Base-by-base conservation (phyloP, 1,140 invertebrate species). In the Drosophila truncata region DNA sequence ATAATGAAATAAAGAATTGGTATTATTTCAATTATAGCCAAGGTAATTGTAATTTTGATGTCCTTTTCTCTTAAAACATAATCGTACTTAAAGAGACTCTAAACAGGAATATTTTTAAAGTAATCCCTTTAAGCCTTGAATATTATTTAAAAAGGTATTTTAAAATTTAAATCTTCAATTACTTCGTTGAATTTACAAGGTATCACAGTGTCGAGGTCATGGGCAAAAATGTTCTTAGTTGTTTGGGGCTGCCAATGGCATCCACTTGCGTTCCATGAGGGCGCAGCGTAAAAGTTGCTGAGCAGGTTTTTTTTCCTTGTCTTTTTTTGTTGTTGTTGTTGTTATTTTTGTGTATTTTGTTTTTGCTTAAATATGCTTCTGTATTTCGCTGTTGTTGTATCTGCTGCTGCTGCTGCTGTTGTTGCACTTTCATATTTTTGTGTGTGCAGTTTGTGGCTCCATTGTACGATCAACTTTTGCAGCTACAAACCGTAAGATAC, bases 361-460 rank as follows among this genome's bases (percentile, higher is more conserved):
- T 55, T 55, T 55, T 55, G 52, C 52, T 55, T 37, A 55, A 55
- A 55, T 59, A 44, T 69, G 55, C 70, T 74, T 61, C 66, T 74
- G 47, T 50, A 55, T 61, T 62, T 41, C 41, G 35, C 29, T 23
- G 11, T 39, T 58, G 57, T 46, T 49, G 50, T 41, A 39, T 31
- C 13, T 73, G 42, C 14, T 63, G 78, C 29, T 59, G 64, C 70
- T 59, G 57, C 10, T 76, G 64, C 70, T 59, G 57, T 41, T 77
- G 74, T 62, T 87, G 84, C 84, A 87, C 84, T 87, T 87, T 87
- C 84, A 87, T 84, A 83, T 84, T 84, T 83, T 72, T 61, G 60
- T 59, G 31, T 83, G 31, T 83, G 80, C 63, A 62, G 59, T 60
- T 77, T 57, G 61, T 57, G 50, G 14, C 23, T 65, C 62, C 29